Evolutionary conservation across 2,113 vertebrate genomes (phyloP), one percentile per base, ranked within the genome.

Genomic region (Notothenia coriiceps): DNA sequence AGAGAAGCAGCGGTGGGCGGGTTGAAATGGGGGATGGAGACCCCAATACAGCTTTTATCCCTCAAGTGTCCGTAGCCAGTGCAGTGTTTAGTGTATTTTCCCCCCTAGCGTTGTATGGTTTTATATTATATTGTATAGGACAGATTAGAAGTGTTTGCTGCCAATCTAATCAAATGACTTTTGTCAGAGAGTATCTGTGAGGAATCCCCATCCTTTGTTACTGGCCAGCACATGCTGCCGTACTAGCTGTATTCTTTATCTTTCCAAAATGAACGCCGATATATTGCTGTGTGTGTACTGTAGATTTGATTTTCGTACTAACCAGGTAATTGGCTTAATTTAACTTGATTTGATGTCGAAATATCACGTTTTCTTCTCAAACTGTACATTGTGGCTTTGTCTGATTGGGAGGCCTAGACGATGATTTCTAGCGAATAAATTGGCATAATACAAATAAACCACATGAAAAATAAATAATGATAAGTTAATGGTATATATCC

Each of bases 1-100:
- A 86, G 75, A 74, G 66, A 46, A 59, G 86, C 77, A 75, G 85
- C 59, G 54, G 75, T 82, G 86, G 90, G 88, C 77, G 86, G 89
- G 88, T 70, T 65, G 62, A 65, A 74, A 76, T 82, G 88, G 87
- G 88, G 90, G 86, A 89, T 90, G 90, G 88, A 92, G 83, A 83
- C 78, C 82, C 86, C 73, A 79, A 64, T 47, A 9, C 66, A 67
- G 83, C 70, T 51, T 85, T 77, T 82, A 86, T 74, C 68, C 17
- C 66, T 86, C 55, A 57, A 86, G 61, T 70, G 65, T 60, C 56
- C 47, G 35, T 70, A 22, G 43, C 44, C 70, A 60, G 56, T 57
- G 63, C 62, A 56, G 70, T 50, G 59, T 64, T 29, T 56, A 46
- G 22, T 68, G 29, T 52, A 77, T 83, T 86, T 7, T 54, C 14